Evolutionary conservation across 1,140 invertebrate genomes (phyloP), one percentile per base, ranked within the genome.

Genomic region (Camponotus floridanus): DNA sequence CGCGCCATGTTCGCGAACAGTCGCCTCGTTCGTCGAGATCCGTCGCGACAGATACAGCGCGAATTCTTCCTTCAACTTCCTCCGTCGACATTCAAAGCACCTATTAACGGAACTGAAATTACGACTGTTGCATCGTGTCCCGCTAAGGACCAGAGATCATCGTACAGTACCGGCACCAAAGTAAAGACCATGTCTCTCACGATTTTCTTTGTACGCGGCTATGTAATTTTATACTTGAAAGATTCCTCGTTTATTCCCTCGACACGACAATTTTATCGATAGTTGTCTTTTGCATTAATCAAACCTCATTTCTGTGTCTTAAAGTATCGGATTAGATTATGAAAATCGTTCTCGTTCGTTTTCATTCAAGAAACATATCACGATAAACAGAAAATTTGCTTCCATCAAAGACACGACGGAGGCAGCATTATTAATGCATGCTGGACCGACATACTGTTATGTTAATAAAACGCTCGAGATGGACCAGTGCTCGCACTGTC

Each of bases 401-500:
- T 87, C 64, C 87, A 59, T 70, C 87, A 74, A 86, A 78, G 88
- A 86, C 88, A 42, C 64, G 36, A 26, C 36, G 8, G 21, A 80
- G 42, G 62, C 76, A 68, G 62, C 76, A 68, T 57, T 78, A 68
- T 78, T 79, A 57, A 85, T 36, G 51, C 51, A 85, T 36, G 61
- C 39, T 8, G 48, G 51, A 61, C 61, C 74, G 76, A 51, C 31
- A 85, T 80, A 80, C 76, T 80, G 84, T 85, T 85, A 85, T 85
- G 74, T 76, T 62, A 68, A 85, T 85, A 68, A 85, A 61, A 64
- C 64, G 64, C 26, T 76, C 62, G 42, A 61, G 81, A 90, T 88
- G 71, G 64, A 33, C 67, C 31, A 9, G 57, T 64, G 85, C 76
- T 76, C 48, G 87, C 76, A 86, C 91, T 92, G 92, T 93, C 93